phyloP scores from a whole-genome alignment of 2,888 invertebrate genomes.

The Caenorhabditis sp. region DNA sequence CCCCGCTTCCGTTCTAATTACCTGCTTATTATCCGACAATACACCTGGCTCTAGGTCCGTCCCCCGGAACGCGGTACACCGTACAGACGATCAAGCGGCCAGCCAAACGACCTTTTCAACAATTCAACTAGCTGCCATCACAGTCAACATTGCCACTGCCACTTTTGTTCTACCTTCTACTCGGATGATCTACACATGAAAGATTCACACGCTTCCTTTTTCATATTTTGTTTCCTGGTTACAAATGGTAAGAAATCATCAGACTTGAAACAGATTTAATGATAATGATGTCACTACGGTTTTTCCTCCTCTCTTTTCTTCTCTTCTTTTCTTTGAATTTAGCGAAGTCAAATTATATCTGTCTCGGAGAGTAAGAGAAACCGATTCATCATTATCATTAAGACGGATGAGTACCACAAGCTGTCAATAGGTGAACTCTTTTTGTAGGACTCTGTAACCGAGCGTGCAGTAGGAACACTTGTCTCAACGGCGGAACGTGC shows the following conservation, averaged over 20 bases:
- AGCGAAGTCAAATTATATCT: no score
- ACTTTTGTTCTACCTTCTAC: constrained; percentile 25
- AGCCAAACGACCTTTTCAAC: constrained; percentile 63
- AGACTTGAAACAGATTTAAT: not conserved
- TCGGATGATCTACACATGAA: constrained; percentile 58
- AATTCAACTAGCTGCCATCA: constrained; percentile 56
- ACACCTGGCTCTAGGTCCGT: constrained; percentile 62
- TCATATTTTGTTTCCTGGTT: constrained; percentile 48
- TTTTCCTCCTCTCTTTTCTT: not conserved
- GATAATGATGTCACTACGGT: constrained; percentile 18
- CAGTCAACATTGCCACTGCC: constrained; percentile 12
- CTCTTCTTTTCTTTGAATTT: not conserved
- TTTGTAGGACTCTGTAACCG: constrained; percentile 54
- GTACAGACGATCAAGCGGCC: constrained; percentile 55
- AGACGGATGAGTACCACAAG: constrained; percentile 48
- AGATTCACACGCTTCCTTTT: constrained; percentile 28
- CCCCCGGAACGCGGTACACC: constrained; percentile 24
- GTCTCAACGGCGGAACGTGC: constrained; percentile 75
- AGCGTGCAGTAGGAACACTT: constrained; percentile 72
- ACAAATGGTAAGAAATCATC: constrained; percentile 50
- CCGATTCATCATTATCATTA: constrained; percentile 55
- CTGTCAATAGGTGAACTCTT: constrained; percentile 42
- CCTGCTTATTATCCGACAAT: constrained; percentile 67
- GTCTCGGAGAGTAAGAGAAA: constrained; percentile 17
- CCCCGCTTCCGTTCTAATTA: constrained; percentile 59